Base-by-base conservation (phyloP, 1,140 invertebrate genomes). In the Phortica variegata region DNA sequence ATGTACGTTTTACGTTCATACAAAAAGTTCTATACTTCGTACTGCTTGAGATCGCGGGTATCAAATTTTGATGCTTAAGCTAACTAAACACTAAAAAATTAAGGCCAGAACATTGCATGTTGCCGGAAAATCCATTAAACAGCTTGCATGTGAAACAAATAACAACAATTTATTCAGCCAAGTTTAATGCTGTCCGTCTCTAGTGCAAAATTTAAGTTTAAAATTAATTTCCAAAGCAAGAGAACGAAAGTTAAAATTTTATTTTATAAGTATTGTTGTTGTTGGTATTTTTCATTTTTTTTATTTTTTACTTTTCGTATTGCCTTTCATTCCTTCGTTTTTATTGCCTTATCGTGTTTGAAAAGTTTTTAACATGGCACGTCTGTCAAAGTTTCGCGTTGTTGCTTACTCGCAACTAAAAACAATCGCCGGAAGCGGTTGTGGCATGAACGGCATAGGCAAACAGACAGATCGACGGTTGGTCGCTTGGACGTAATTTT, bases 191-290 rank as follows among this genome's bases (percentile, higher is more conserved):
- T 32, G 49, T n/a, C 34, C 37, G 16, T 10, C 13, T 34, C 29
- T 54, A 50, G 56, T 62, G 62, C 57, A 53, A 57, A 62, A 60
- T 60, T 52, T 53, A 55, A 68, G 59, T 66, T 66, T 68, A 62
- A 60, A 66, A 66, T 66, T 66, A 66, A 66, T 66, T 66, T 62
- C 50, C 63, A 66, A 66, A 52, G 47, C 26, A 29, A 40, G 29
- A 17, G 40, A 41, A 31, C 41, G 34, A 15, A 20, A 13, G 23
- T n/a, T n/a, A n/a, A n/a, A n/a, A n/a, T n/a, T n/a, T n/a, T n/a
- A n/a, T n/a, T n/a, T n/a, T n/a, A n/a, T n/a, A n/a, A n/a, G n/a
- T n/a, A n/a, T n/a, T n/a, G n/a, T n/a, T n/a, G n/a, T n/a, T n/a
- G n/a, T n/a, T n/a, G n/a, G n/a, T n/a, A n/a, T n/a, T n/a, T n/a